Percentiles rank a stretch among this genome's conserved stretches.
phyloP scores from a whole-genome alignment of 2,888 invertebrate genomes.

The Drosophila stalkeri region DNA sequence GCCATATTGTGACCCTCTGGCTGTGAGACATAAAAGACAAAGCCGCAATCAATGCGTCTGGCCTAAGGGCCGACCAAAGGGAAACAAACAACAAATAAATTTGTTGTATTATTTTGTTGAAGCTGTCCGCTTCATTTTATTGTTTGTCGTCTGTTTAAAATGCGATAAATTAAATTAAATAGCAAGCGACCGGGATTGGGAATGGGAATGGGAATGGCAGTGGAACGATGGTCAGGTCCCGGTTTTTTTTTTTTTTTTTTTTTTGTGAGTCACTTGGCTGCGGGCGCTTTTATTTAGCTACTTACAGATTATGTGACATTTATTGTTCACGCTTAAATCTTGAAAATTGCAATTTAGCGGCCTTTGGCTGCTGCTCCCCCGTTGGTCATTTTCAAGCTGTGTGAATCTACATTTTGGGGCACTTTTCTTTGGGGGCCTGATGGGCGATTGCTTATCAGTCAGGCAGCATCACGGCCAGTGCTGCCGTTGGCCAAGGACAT shows the following conservation, averaged over 20 bases:
- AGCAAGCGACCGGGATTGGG: constrained; percentile 30
- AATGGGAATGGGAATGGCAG: too few relatives aligned
- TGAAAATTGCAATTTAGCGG: constrained; percentile 78
- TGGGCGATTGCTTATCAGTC: constrained; percentile 61
- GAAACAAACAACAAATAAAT: constrained; percentile 70
- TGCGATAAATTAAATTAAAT: constrained; percentile 81
- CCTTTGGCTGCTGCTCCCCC: constrained; percentile 49
- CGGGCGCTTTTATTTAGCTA: constrained; percentile 77
- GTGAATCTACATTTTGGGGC: constrained; percentile 23
- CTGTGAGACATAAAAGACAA: constrained; percentile 45
- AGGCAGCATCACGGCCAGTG: constrained; percentile 37
- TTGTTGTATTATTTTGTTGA: constrained; percentile 65
- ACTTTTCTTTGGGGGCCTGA: neutral
- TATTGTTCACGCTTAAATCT: constrained; percentile 85
- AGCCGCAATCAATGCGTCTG: constrained; percentile 71
- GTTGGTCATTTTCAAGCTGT: constrained; percentile 46
- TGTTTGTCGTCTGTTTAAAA: constrained; percentile 77
- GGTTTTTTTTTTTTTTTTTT: neutral
- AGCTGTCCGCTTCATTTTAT: constrained; percentile 43
- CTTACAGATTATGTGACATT: constrained; percentile 85
- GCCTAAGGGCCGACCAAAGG: constrained; percentile 33
- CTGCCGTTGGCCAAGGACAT: constrained; percentile 64
- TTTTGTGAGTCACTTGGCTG: constrained; percentile 32
- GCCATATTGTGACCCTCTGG: neutral
- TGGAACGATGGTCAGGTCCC: neutral